Evolutionary conservation across 2,797 vertebrate genomes (phyloP).

Genomic region (Silurus aristotelis): DNA sequence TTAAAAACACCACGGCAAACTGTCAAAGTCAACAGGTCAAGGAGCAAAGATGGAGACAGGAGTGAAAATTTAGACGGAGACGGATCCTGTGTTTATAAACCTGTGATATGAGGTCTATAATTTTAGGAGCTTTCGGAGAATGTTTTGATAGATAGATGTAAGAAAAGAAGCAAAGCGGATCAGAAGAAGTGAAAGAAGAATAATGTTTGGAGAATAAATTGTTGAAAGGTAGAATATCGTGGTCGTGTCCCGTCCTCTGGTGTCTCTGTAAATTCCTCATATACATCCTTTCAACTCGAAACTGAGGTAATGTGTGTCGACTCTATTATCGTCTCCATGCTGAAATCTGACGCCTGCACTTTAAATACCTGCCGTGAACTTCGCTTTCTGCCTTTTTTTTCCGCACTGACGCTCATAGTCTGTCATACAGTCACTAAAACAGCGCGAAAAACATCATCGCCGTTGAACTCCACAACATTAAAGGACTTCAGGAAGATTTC

Average conservation of each 20-base stretch:
- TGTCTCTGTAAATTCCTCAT: slow-evolving; percentile 69
- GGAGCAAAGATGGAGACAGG: slow-evolving; percentile 3
- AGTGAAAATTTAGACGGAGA: not conserved
- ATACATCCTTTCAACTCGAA: slow-evolving; percentile 63
- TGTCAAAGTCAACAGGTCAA: slow-evolving; percentile 51
- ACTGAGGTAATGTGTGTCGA: slow-evolving; percentile 61
- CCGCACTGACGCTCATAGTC: slow-evolving; percentile 13
- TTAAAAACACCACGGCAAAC: slow-evolving; percentile 47
- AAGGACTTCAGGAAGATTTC: slow-evolving; percentile 44
- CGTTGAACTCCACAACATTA: slow-evolving; percentile 33
- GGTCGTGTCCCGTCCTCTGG: slow-evolving; percentile 20
- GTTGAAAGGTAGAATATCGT: slow-evolving; percentile 15
- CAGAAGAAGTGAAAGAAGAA: not conserved
- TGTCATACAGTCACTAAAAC: slow-evolving; percentile 36
- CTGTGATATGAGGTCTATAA: not conserved
- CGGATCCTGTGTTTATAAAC: not conserved
- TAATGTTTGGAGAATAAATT: not conserved
- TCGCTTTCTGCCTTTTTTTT: slow-evolving; percentile 48
- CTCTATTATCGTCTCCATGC: slow-evolving; percentile 61
- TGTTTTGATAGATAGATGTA: too few species aligned
- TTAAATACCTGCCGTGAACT: slow-evolving; percentile 68
- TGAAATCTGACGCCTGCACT: slow-evolving; percentile 69
- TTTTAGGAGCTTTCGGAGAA: not conserved
- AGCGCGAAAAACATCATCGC: slow-evolving; percentile 39
- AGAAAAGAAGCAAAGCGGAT: not conserved